A percentile compares a stretch with the other conserved stretches of the same genome.
phyloP scores from a whole-genome alignment of 2,888 invertebrate species.

The Charanyca ferruginea region DNA sequence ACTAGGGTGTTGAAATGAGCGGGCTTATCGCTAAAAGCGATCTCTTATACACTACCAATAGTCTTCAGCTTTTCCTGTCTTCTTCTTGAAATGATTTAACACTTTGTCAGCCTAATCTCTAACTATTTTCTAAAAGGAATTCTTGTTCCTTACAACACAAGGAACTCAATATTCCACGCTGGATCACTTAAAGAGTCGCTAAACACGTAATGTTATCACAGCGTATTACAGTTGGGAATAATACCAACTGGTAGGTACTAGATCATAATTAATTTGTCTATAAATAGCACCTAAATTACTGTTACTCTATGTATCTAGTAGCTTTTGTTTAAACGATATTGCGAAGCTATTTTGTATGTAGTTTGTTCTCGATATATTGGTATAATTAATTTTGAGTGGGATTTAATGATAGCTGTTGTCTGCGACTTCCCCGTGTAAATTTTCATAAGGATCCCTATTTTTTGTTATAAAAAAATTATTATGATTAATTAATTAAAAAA shows the following conservation, averaged over 20 bases:
- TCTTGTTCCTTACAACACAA: background rate
- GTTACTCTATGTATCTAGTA: background rate
- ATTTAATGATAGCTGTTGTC: too few relatives aligned
- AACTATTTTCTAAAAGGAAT: background rate
- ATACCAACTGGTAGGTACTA: background rate
- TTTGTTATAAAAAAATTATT: too few relatives aligned
- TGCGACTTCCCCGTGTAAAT: too few relatives aligned
- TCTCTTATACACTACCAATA: too few relatives aligned
- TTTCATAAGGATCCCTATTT: too few relatives aligned
- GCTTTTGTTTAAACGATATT: conserved; percentile 6
- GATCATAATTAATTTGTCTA: conserved; percentile 8
- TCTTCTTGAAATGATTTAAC: too few relatives aligned
- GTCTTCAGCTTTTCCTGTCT: too few relatives aligned
- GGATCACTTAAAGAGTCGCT: background rate
- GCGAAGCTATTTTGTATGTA: background rate
- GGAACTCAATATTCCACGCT: conserved; percentile 4
- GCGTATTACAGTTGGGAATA: conserved; percentile 6
- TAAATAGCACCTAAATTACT: conserved; percentile 11
- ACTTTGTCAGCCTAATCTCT: too few relatives aligned
- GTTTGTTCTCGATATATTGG: background rate
- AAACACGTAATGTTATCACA: background rate
- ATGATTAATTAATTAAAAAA: too few relatives aligned
- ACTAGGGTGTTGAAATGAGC: too few relatives aligned
- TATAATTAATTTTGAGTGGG: background rate
- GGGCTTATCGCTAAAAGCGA: too few relatives aligned